These are phyloP conservation scores for Hydropotes inermis DNA, from an alignment of 2,113 vertebrate species.

Conservation along the genomic window DNA sequence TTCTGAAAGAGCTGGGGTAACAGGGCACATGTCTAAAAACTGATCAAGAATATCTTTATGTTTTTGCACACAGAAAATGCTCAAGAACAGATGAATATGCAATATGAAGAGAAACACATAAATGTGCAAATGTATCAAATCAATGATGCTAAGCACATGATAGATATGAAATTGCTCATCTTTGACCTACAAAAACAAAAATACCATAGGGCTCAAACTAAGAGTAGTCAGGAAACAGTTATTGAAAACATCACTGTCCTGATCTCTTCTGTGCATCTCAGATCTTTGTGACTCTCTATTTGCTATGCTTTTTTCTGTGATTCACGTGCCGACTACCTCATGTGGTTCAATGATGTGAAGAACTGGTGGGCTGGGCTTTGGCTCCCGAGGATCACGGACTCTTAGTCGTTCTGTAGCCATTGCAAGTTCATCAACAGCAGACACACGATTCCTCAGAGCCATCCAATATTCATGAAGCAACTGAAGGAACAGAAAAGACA, in stretches of 20 bases:
- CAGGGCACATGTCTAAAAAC: not conserved
- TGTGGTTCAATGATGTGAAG: constrained; percentile 97
- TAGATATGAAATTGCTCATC: not conserved
- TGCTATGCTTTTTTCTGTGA: not conserved
- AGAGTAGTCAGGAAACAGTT: not conserved
- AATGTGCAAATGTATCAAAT: not conserved
- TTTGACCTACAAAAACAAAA: not conserved
- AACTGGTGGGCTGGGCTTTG: constrained; percentile 91
- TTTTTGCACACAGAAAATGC: not conserved
- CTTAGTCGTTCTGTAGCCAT: constrained; percentile 97
- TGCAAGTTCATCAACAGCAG: constrained; percentile 96
- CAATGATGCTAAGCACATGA: not conserved
- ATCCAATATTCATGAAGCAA: constrained; percentile 98
- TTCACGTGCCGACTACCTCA: constrained; percentile 82
- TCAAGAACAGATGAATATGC: not conserved
- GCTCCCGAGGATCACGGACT: constrained; percentile 92
- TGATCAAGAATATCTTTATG: not conserved
- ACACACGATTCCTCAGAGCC: constrained; percentile 95
- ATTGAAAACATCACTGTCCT: not conserved
- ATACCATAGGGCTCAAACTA: not conserved
- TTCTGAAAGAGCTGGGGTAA: constrained; percentile 2
- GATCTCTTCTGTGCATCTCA: constrained; percentile 65
- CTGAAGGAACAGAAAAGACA: constrained; percentile 75
- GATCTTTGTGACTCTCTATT: not conserved
- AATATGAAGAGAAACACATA: not conserved